Evolutionary conservation across 1,140 invertebrate genomes (phyloP), one percentile per base, ranked within the genome.

Genomic region (Trinorchestia longiramus): DNA sequence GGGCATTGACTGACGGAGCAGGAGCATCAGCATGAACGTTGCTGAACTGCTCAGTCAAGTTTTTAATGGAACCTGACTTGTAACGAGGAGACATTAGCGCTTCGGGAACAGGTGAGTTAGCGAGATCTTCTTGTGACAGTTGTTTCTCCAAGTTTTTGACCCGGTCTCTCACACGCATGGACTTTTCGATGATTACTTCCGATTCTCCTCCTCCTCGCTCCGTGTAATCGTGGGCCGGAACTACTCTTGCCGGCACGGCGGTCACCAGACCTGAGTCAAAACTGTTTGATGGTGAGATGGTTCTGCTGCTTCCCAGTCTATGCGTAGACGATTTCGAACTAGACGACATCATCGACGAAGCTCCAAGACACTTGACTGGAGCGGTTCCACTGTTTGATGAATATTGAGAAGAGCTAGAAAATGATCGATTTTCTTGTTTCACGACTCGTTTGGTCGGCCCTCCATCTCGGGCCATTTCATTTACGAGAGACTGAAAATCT

Each of bases 401-500:
- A 40, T 45, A 94, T 11, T 94, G 92, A 45, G 92, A 94, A 19
- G 92, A 94, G 44, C 92, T 94, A 19, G 92, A 94, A 40, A 94
- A 94, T 28, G 92, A 94, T n/a, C 92, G 92, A 40, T 94, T 94
- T 45, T 94, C 92, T 94, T 94, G 87, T 87, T 90, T 87, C 28
- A 90, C 45, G 28, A 62, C 43, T 36, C 95, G 95, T 28, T 96
- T 91, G 28, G 87, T 90, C 47, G 88, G n/a, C 28, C 96, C 96
- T 77, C 96, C 95, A 53, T 97, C 96, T 47, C 96, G 95, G 19
- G 96, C 96, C 96, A 97, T 97, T 88, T 97, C 96, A 62, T 97
- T 97, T 42, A 97, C 96, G 19, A 97, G 95, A 42, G 96, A 96
- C 88, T 97, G 96, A 43, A 97, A 97, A 95, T 96, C 96, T 41